Base-by-base conservation (phyloP, 2,113 vertebrate species). In the Thomomys bottae region DNA sequence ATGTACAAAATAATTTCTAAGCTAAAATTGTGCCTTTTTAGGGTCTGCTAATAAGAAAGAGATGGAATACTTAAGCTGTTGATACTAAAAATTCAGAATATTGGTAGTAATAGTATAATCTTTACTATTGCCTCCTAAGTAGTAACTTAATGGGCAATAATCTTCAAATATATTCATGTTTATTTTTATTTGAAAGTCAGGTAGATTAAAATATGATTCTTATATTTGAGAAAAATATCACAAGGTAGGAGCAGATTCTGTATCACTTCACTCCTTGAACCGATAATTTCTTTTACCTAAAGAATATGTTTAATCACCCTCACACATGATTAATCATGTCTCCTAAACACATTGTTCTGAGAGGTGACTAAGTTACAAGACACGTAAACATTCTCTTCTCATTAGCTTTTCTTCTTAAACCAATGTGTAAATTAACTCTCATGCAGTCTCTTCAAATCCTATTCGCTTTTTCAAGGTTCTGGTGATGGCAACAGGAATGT, bases 381-480 rank as follows among this genome's bases (percentile, higher is more conserved):
- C 42, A 45, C 23, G 3, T 82, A 94, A 80, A 75, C 7, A 77
- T 86, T 88, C 80, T 89, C 75, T 94, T 95, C 67, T 14, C 28
- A 88, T 90, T 70, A 80, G 32, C 23, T 92, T 61, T 88, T 54
- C 26, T 36, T 82, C 59, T 88, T 90, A 79, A 85, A 75, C 79
- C 36, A 49, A 34, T 45, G 10, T 66, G 30, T 15, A 76, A 54
- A 76, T 90, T 88, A 87, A 63, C 26, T 76, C 81, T 88, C 49
- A 36, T 73, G 61, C 1, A 45, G 6, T 57, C n/a, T 59, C 18
- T 77, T 8, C 76, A 84, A 90, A 79, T 34, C 66, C 10, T 68
- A 26, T 30, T 94, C 84, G 76, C 77, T 90, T 88, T 83, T 34
- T 93, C 68, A 75, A 93, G 32, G 26, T 24, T 11, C n/a, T 76